phyloP scores from a whole-genome alignment of 2,797 vertebrate species.

The Setipinna tenuifilis region DNA sequence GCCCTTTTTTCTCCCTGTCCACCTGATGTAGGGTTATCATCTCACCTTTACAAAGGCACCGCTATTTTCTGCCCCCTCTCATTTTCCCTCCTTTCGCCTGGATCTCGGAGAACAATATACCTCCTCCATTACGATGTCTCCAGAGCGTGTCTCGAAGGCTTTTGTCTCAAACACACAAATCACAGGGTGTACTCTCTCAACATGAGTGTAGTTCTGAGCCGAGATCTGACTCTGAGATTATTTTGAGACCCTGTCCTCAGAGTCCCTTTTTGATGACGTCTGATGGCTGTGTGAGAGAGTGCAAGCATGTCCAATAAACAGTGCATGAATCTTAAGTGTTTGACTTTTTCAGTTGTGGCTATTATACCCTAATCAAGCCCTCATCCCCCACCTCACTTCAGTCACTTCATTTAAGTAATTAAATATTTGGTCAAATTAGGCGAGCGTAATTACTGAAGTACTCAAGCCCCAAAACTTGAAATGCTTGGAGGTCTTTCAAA shows the following conservation, averaged over 20 bases:
- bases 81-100: constrained; percentile 27
- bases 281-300: neutral
- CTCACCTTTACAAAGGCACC: constrained; percentile 39
- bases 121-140: neutral
- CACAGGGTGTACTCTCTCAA: neutral
- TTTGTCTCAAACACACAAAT: neutral
- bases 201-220: neutral
- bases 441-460: neutral
- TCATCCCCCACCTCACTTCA: neutral
- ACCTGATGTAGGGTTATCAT: constrained; percentile 37
- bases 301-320: neutral
- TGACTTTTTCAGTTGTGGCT: neutral
- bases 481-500: constrained; percentile 21
- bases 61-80: constrained; percentile 39
- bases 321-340: neutral
- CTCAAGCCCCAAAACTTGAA: neutral
- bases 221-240: neutral
- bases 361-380: neutral
- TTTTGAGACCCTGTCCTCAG: neutral
- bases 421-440: constrained; percentile 18
- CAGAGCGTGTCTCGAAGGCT: neutral
- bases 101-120: neutral
- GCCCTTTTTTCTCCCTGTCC: constrained; percentile 26
- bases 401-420: constrained; percentile 10
- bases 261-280: neutral